Percentiles rank a stretch among this genome's conserved stretches.
Evolutionary conservation across 2,888 invertebrate genomes (phyloP).

Genomic region (Phengaris alcon): DNA sequence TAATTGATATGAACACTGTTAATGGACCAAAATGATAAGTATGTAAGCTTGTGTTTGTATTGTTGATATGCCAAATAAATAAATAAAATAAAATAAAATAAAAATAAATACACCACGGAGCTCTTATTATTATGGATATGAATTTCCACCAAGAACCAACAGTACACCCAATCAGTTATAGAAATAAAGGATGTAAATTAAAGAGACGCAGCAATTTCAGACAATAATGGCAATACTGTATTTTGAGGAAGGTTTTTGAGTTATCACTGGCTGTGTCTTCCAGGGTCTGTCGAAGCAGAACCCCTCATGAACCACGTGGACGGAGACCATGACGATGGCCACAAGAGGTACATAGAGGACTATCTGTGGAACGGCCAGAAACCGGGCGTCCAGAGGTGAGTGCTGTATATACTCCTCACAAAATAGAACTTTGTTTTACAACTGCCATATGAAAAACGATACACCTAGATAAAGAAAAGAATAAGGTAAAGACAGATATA

Average conservation of each 20-base stretch:
- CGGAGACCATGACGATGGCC: conserved; percentile 69
- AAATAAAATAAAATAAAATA: too few species aligned
- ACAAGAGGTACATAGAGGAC: conserved; percentile 73
- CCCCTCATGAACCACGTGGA: conserved; percentile 85
- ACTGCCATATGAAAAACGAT: not conserved
- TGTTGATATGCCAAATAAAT: too few species aligned
- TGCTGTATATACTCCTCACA: conserved; percentile 26
- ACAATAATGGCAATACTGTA: too few species aligned
- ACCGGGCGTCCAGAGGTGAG: conserved; percentile 71
- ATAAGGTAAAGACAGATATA: not conserved
- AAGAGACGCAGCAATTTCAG: too few species aligned
- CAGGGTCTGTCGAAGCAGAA: conserved; percentile 84
- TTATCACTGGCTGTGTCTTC: conserved; percentile 41
- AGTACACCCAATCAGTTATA: too few species aligned
- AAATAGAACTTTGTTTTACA: not conserved
- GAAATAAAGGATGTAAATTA: too few species aligned
- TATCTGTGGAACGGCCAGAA: conserved; percentile 75
- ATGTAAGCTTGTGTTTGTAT: too few species aligned
- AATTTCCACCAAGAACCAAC: too few species aligned
- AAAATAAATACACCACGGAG: too few species aligned
- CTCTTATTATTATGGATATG: too few species aligned
- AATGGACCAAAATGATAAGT: too few species aligned
- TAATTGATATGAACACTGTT: too few species aligned
- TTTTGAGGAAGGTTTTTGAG: not conserved
- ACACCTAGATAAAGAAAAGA: not conserved